Evolutionary conservation across 2,113 vertebrate genomes (phyloP).

Genomic region (Ibidorhyncha struthersii): DNA sequence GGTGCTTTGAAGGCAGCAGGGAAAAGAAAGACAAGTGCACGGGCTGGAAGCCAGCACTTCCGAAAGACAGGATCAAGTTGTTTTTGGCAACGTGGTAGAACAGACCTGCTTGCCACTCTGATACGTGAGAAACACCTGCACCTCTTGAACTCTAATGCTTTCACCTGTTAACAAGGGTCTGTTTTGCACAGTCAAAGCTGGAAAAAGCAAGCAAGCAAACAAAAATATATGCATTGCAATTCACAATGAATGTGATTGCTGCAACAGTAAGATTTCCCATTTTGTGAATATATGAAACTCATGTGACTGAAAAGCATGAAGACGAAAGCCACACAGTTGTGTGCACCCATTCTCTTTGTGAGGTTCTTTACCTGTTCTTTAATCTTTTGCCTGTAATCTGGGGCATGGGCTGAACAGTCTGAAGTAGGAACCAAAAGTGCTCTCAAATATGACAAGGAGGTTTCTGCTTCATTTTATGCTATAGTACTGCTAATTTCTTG

Average conservation of each 20-base stretch:
- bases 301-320: fast-evolving
- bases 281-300: background rate
- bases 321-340: background rate
- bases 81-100: background rate
- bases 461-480: background rate
- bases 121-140: background rate
- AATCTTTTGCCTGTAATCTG: background rate
- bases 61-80: background rate
- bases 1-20: background rate
- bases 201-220: background rate
- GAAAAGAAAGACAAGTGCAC: background rate
- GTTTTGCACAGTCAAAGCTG: background rate
- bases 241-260: background rate
- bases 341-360: background rate
- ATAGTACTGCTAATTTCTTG: background rate
- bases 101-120: background rate
- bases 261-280: background rate
- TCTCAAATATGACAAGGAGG: background rate
- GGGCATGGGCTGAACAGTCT: background rate
- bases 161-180: background rate
- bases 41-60: background rate
- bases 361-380: background rate
- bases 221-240: background rate
- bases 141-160: background rate
- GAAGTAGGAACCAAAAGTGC: background rate